Evolutionary conservation across 1,140 invertebrate genomes (phyloP).

Genomic region (Caenorhabditis inopinata): DNA sequence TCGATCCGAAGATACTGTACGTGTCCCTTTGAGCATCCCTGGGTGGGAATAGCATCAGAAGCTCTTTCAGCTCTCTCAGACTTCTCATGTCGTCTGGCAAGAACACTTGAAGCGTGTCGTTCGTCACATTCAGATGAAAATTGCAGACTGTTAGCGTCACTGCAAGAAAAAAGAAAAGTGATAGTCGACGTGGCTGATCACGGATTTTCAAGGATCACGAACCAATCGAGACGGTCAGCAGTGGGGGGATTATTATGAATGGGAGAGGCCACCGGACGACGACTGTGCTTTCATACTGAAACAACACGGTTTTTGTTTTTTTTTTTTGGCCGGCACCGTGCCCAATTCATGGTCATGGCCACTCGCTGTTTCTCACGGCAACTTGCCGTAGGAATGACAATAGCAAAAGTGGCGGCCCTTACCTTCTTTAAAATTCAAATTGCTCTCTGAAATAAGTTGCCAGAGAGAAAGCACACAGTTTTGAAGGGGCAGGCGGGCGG

Average conservation of each 20-base stretch:
- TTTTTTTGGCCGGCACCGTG: not conserved
- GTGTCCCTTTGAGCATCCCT: conserved; percentile 56
- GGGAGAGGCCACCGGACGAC: conserved; percentile 56
- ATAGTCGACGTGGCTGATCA: no score
- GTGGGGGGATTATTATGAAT: conserved; percentile 53
- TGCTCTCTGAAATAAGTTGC: no score
- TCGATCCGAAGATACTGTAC: conserved; percentile 58
- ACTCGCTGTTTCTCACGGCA: no score
- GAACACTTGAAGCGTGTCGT: conserved; percentile 60
- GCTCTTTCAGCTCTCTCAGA: conserved; percentile 40
- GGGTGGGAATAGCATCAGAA: conserved; percentile 55
- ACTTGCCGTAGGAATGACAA: no score
- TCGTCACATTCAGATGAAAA: conserved; percentile 54
- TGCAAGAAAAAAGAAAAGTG: conserved; percentile 11
- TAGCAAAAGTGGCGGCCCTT: no score
- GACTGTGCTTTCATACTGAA: conserved; percentile 58
- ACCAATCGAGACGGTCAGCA: conserved; percentile 38
- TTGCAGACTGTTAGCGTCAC: conserved; percentile 46
- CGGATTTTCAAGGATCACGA: no score
- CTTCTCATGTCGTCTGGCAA: conserved; percentile 58
- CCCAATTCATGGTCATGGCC: no score
- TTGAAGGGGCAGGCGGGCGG: no score
- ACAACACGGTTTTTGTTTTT: not conserved
- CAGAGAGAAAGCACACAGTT: no score
- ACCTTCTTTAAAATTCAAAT: no score